phyloP scores from a whole-genome alignment of 2,888 invertebrate genomes.

The Iphiclides podalirius region DNA sequence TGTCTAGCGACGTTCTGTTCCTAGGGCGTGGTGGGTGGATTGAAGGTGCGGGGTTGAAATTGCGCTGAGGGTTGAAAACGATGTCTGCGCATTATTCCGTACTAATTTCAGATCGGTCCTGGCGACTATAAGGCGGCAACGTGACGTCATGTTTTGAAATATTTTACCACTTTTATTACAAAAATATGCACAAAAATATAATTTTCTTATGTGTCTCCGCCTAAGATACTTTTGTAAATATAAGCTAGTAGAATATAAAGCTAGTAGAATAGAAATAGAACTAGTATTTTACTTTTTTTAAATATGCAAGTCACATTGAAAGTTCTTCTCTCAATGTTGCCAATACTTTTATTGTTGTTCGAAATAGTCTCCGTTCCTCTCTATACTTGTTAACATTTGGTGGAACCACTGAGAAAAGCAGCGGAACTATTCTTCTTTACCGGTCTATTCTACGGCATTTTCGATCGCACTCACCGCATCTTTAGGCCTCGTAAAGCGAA shows the following conservation, averaged over 20 bases:
- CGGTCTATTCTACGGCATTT: constrained; percentile 18
- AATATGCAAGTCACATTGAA: no score
- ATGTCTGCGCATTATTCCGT: constrained; percentile 42
- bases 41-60: constrained; percentile 30
- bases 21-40: constrained; percentile 35
- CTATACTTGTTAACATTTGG: neutral
- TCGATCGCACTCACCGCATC: constrained; percentile 18
- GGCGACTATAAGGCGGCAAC: constrained; percentile 46
- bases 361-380: no score
- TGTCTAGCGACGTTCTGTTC: constrained; percentile 31
- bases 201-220: no score
- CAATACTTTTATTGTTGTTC: no score
- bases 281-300: no score
- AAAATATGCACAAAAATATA: neutral
- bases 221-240: no score
- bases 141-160: constrained; percentile 37
- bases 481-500: constrained; percentile 12
- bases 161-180: neutral
- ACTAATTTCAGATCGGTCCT: constrained; percentile 36
- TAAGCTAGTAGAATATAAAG: no score
- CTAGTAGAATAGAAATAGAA: no score
- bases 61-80: constrained; percentile 39
- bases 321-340: no score
- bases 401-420: constrained; percentile 18
- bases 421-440: constrained; percentile 12